These are phyloP conservation scores for Phymatocera aterrima DNA, from an alignment of 2,888 invertebrate species.

Conservation along the genomic window DNA sequence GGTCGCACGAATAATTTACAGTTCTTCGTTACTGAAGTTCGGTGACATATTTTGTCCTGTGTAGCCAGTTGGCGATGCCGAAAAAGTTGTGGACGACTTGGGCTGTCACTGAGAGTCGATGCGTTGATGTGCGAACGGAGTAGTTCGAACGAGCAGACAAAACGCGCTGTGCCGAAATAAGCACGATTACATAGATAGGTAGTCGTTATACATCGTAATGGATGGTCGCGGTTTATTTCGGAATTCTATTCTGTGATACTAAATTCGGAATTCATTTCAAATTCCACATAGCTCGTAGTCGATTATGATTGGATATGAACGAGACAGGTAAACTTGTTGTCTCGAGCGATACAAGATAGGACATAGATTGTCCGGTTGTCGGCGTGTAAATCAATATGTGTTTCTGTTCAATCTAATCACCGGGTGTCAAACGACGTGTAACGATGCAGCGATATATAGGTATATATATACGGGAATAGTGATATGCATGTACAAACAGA, in stretches of 20 bases:
- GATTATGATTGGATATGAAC: background rate
- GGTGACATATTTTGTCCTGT: background rate
- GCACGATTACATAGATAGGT: too few species aligned
- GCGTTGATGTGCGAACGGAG: background rate
- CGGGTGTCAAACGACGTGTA: constrained; percentile 7
- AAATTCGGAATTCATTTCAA: background rate
- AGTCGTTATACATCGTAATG: background rate
- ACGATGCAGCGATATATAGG: background rate
- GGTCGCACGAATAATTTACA: background rate
- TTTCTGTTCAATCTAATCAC: constrained; percentile 14
- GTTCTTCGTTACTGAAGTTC: too few species aligned
- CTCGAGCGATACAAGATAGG: background rate
- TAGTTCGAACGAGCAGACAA: background rate
- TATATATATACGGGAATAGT: background rate
- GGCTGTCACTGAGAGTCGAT: background rate
- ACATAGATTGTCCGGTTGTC: constrained; percentile 3
- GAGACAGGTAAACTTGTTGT: background rate
- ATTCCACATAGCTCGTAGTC: background rate
- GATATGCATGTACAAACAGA: too few species aligned
- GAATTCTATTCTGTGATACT: background rate
- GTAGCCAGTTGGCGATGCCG: background rate
- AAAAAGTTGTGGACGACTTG: background rate
- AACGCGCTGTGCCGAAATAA: background rate
- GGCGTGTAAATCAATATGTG: background rate
- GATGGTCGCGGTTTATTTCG: background rate